Evolutionary conservation across 2,113 vertebrate genomes (phyloP).

Genomic region (Antechinus stuartii): DNA sequence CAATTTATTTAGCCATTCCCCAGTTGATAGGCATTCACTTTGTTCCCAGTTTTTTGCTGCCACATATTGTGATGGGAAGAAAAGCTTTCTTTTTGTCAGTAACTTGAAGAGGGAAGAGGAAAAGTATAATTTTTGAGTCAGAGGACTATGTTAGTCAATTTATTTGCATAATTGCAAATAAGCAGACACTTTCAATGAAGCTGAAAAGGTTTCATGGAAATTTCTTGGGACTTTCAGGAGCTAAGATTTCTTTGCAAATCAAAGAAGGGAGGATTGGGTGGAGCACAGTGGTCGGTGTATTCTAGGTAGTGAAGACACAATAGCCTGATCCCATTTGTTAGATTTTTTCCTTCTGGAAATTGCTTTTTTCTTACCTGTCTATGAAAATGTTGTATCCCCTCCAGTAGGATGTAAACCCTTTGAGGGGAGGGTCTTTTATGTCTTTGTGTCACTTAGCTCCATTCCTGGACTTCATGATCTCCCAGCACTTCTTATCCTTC

Average conservation of each 20-base stretch:
- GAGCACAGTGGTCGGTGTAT: fast-evolving
- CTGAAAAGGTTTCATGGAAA: neutral
- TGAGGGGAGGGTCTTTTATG: neutral
- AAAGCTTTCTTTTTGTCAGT: neutral
- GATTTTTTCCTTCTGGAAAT: neutral
- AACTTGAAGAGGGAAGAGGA: neutral
- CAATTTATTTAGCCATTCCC: neutral
- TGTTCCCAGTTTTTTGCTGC: neutral
- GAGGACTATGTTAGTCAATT: neutral
- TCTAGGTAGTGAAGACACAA: neutral
- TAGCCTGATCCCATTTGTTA: neutral
- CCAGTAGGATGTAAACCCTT: neutral
- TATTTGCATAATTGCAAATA: neutral
- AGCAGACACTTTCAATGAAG: neutral
- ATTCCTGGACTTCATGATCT: neutral
- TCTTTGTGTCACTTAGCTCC: neutral
- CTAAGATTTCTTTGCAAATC: neutral
- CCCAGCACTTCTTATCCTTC: neutral
- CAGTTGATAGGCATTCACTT: neutral
- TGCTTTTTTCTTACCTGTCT: neutral
- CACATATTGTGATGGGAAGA: neutral
- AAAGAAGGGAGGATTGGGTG: neutral
- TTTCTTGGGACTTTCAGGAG: neutral
- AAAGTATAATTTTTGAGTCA: neutral
- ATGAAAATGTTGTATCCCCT: neutral